Percentiles rank a stretch among this genome's conserved stretches.
phyloP scores from a whole-genome alignment of 2,113 vertebrate species.

The Notothenia coriiceps region DNA sequence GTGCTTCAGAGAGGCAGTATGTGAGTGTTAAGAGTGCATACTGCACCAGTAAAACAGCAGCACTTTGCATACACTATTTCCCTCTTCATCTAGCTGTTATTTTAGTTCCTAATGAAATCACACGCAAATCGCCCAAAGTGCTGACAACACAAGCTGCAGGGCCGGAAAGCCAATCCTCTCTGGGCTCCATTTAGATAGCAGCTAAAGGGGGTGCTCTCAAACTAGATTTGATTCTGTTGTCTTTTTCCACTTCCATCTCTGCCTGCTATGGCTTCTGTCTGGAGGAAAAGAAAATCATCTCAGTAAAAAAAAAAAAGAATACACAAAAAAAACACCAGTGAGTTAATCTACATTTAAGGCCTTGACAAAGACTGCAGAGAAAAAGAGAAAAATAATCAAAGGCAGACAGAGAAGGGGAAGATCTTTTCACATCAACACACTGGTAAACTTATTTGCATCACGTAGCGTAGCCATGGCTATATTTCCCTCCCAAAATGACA shows the following conservation, averaged over 20 bases:
- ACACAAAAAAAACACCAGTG: constrained; percentile 35
- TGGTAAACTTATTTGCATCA: constrained; percentile 83
- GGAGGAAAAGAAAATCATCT: constrained; percentile 3
- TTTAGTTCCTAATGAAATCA: constrained; percentile 85
- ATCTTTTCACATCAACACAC: constrained; percentile 49
- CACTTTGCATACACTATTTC: constrained; percentile 80
- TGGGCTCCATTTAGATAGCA: constrained; percentile 80
- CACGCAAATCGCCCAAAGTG: constrained; percentile 84
- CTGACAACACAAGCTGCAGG: constrained; percentile 83
- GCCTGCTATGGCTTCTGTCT: constrained; percentile 41
- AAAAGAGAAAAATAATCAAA: constrained; percentile 42
- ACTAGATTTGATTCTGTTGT: constrained; percentile 79
- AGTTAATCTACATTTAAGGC: constrained; percentile 80
- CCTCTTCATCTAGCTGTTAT: constrained; percentile 80
- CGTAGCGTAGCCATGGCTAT: constrained; percentile 65
- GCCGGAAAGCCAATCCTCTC: constrained; percentile 84
- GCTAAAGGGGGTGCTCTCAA: constrained; percentile 63
- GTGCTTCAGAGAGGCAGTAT: constrained; percentile 41
- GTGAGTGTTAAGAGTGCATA: constrained; percentile 44
- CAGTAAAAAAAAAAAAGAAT: neutral
- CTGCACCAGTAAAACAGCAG: constrained; percentile 66
- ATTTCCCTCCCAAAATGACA: constrained; percentile 87
- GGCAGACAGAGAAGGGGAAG: constrained; percentile 29
- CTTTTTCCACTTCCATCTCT: constrained; percentile 39
- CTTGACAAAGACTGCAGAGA: constrained; percentile 55